Evolutionary conservation across 2,113 vertebrate genomes (phyloP), one percentile per base, ranked within the genome.

Genomic region (Notarius lentiginosus): DNA sequence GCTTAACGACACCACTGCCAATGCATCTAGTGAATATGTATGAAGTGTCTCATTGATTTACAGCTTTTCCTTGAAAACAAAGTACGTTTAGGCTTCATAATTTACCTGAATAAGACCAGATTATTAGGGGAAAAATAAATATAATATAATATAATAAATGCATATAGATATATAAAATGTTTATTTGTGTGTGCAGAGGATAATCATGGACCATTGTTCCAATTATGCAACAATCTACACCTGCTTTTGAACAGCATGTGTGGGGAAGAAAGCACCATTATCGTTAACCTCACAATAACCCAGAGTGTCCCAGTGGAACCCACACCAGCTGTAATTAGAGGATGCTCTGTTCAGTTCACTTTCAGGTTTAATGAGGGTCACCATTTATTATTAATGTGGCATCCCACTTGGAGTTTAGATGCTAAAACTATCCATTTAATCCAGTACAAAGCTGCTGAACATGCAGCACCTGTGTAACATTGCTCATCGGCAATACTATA

Each of bases 291-390:
- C 53, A 83, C 81, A 65, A 51, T 66, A 83, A 83, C 81, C 61
- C 30, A 6, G 22, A 66, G 61, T 18, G 81, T 83, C 81, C 81
- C 81, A 66, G 81, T 53, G 81, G 81, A 83, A 83, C 61, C 14
- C 3, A 8, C 81, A 83, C 81, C 34, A 61, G 79, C 79, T 81
- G 81, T 83, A 83, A 83, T 66, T 83, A 83, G 81, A 83, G 81
- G 61, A 83, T 66, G 81, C 63, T 83, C 81, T 66, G 81, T 83
- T 83, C 81, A 83, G 20, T 83, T 83, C 81, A 83, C 81, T 66
- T 65, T 66, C 81, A 83, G 81, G 63, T 83, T 66, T 83, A 83
- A 83, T 83, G 47, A 83, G 81, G 81, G 81, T 66, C 81, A 66
- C 81, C 47, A 66, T 83, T 83, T 83, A 66, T 83, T 66, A 82